These are phyloP conservation scores for Catagonus wagneri DNA, from an alignment of 2,113 vertebrate species.

Conservation along the genomic window DNA sequence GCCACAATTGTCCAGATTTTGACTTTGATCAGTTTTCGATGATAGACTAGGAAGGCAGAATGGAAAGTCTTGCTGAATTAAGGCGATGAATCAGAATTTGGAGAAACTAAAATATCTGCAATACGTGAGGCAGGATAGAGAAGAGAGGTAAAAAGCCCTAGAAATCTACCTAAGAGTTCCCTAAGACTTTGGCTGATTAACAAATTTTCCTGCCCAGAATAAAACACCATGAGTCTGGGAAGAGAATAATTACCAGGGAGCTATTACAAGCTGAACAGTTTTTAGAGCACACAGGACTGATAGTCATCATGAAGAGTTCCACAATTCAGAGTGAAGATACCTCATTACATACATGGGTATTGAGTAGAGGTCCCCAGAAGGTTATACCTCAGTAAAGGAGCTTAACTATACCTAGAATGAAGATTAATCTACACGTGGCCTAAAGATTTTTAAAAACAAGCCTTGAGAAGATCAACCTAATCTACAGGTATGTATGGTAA, in stretches of 20 bases:
- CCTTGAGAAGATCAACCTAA: neutral
- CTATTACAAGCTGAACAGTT: neutral
- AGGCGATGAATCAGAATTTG: neutral
- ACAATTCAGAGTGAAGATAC: neutral
- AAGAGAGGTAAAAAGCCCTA: neutral
- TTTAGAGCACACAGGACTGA: neutral
- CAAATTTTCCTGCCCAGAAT: neutral
- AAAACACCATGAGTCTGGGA: neutral
- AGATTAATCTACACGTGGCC: neutral
- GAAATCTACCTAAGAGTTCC: neutral
- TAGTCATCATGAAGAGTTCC: neutral
- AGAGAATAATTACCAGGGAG: constrained; percentile 16
- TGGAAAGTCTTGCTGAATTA: neutral
- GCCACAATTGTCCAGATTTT: neutral
- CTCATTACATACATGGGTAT: neutral
- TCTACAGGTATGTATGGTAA: neutral
- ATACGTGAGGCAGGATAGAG: neutral
- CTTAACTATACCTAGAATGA: neutral
- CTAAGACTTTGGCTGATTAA: neutral
- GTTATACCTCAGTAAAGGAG: neutral
- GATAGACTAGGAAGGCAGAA: neutral
- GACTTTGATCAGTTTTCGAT: neutral
- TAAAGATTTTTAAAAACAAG: neutral
- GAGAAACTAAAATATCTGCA: neutral
- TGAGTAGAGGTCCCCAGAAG: neutral